Evolutionary conservation across 2,797 vertebrate species (phyloP).

Genomic region (Rhyacichthys aspro): DNA sequence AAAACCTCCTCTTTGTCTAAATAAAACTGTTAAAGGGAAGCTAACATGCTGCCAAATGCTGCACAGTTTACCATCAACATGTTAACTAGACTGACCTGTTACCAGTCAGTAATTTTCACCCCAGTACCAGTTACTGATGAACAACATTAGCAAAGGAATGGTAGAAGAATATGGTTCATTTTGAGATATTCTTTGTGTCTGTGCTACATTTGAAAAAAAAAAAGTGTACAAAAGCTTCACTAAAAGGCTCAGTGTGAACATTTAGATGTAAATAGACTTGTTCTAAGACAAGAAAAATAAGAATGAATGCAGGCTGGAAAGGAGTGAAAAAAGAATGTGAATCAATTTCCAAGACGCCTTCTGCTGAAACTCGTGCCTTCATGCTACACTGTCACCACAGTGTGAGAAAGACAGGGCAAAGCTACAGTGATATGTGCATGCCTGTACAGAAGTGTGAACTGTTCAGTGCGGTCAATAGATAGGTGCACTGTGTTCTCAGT

Average conservation of each 20-base stretch:
- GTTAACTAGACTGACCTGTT: neutral
- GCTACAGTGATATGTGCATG: slow-evolving; percentile 1
- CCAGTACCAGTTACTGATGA: neutral
- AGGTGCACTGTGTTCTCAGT: slow-evolving; percentile 37
- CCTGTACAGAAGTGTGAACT: slow-evolving; percentile 22
- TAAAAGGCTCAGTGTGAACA: too few species aligned
- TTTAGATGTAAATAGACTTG: too few species aligned
- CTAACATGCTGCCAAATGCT: neutral
- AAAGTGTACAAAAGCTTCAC: too few species aligned
- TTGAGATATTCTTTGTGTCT: too few species aligned
- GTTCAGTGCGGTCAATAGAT: slow-evolving; percentile 23
- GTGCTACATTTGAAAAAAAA: too few species aligned
- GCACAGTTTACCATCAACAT: neutral
- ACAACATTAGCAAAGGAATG: neutral
- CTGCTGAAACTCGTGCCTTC: slow-evolving; percentile 55
- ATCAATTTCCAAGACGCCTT: slow-evolving; percentile 12
- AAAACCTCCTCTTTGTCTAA: too few species aligned
- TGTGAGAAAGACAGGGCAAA: slow-evolving; percentile 51
- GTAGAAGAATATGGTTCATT: too few species aligned
- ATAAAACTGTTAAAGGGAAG: too few species aligned
- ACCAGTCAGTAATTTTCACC: neutral
- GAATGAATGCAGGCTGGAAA: slow-evolving; percentile 3
- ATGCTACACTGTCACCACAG: slow-evolving; percentile 53
- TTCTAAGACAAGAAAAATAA: too few species aligned
- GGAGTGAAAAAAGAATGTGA: slow-evolving; percentile 18